phyloP scores from a whole-genome alignment of 2,888 invertebrate genomes.

The Argyra leucocephala region DNA sequence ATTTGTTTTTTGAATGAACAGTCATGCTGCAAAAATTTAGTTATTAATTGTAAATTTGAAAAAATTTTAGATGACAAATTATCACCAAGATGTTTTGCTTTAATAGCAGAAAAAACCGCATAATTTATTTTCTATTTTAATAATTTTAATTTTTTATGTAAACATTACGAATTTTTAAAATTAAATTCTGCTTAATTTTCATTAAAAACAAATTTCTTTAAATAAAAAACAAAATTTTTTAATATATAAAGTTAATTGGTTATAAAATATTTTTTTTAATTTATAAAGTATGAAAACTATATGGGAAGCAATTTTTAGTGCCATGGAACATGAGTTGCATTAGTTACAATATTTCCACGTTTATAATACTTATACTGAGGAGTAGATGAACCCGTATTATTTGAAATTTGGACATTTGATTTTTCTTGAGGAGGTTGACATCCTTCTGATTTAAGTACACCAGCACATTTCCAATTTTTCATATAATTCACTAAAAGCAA shows the following conservation, averaged over 20 bases:
- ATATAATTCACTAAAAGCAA: conserved; percentile 65
- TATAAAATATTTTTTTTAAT: no score
- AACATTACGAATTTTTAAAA: no score
- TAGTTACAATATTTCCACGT: conserved; percentile 58
- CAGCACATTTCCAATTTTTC: conserved; percentile 83
- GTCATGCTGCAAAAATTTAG: conserved; percentile 36
- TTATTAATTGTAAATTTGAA: conserved; percentile 44
- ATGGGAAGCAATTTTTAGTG: conserved; percentile 34
- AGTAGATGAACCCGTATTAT: conserved; percentile 39
- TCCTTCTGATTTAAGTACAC: conserved; percentile 71
- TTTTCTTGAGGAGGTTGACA: conserved; percentile 40
- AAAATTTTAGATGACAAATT: conserved; percentile 52
- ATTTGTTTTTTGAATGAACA: conserved; percentile 43
- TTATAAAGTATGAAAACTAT: background rate
- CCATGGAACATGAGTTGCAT: conserved; percentile 63
- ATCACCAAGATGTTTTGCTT: conserved; percentile 58
- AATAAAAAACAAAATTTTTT: no score
- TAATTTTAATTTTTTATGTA: no score
- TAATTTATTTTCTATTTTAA: background rate
- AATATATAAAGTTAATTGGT: no score
- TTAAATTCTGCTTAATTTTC: no score
- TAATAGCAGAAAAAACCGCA: conserved; percentile 46
- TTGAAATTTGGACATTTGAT: conserved; percentile 34
- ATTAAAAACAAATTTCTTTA: background rate
- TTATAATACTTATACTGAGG: conserved; percentile 69